Evolutionary conservation across 1,140 invertebrate genomes (phyloP).

Genomic region (Amphibalanus amphitrite): DNA sequence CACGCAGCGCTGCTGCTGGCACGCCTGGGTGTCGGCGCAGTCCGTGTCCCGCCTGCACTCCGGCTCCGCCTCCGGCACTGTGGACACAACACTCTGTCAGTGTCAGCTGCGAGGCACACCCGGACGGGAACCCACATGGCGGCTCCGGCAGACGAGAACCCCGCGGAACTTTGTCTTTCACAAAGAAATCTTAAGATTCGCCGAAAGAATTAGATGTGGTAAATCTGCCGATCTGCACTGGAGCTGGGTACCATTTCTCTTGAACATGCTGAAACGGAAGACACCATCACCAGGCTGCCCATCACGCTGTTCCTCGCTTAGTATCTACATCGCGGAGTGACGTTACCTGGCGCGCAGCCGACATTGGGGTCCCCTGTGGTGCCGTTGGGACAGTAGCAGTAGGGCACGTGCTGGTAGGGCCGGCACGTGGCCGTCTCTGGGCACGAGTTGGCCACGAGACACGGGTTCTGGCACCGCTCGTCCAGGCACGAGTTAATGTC

Average conservation of each 20-base stretch:
- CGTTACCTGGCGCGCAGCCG: conserved; percentile 64
- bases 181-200: too few species aligned
- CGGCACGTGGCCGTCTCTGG: conserved; percentile 56
- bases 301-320: too few species aligned
- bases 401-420: conserved; percentile 48
- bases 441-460: conserved; percentile 51
- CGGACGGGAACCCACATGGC: too few species aligned
- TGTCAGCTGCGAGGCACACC: neutral
- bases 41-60: conserved; percentile 60
- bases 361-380: conserved; percentile 70
- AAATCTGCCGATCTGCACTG: too few species aligned
- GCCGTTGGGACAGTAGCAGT: conserved; percentile 58
- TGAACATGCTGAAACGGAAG: too few species aligned
- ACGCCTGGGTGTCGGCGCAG: conserved; percentile 64
- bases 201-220: too few species aligned
- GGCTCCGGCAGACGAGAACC: too few species aligned
- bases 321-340: too few species aligned
- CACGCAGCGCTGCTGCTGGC: conserved; percentile 55
- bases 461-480: conserved; percentile 51
- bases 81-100: too few species aligned
- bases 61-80: conserved; percentile 28
- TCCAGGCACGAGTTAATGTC: conserved; percentile 26
- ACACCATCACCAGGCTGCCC: too few species aligned
- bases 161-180: too few species aligned
- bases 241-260: too few species aligned